Evolutionary conservation across 2,797 vertebrate species (phyloP).

Genomic region (Emys orbicularis): DNA sequence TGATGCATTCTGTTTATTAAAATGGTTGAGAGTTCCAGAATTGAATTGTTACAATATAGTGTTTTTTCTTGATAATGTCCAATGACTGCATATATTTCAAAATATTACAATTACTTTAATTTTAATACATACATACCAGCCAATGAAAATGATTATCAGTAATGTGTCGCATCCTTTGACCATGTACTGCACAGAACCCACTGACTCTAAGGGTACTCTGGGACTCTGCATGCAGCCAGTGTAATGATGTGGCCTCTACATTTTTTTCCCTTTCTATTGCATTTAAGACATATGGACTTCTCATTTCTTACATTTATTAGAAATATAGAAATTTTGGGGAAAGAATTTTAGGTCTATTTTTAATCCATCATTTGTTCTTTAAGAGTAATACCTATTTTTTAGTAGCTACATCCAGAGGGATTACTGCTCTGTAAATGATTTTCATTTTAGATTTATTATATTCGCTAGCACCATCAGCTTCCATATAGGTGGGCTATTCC

Average conservation of each 20-base stretch:
- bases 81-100: neutral
- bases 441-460: neutral
- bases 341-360: neutral
- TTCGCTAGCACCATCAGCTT: neutral
- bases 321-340: neutral
- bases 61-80: neutral
- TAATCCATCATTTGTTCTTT: neutral
- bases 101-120: neutral
- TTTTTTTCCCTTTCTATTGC: neutral
- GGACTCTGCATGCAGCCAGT: neutral
- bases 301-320: neutral
- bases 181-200: neutral
- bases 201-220: neutral
- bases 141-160: neutral
- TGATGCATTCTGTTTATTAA: neutral
- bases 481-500: neutral
- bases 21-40: neutral
- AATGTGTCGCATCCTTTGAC: neutral
- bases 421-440: neutral
- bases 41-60: neutral
- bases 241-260: neutral
- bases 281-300: neutral
- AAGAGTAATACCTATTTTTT: neutral
- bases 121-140: neutral
- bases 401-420: neutral